A percentile compares a stretch with the other conserved stretches of the same genome.
phyloP scores from a whole-genome alignment of 2,797 vertebrate species.

The Erithacus rubecula region DNA sequence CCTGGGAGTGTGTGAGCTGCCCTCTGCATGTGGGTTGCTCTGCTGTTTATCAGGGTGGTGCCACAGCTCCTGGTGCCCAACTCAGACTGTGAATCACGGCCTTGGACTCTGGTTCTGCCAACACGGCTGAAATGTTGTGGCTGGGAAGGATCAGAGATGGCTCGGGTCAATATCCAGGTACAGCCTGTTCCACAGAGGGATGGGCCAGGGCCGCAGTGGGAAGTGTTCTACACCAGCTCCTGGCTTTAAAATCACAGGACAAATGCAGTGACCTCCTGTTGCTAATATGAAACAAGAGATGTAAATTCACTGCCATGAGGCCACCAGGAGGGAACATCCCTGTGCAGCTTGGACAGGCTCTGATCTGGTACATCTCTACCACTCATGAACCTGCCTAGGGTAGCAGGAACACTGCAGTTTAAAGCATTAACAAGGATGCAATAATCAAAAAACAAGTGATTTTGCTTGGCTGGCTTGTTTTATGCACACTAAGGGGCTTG shows the following conservation, averaged over 20 bases:
- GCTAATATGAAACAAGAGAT: neutral
- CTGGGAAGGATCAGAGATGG: neutral
- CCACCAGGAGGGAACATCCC: neutral
- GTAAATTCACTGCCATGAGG: neutral
- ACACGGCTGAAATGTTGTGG: neutral
- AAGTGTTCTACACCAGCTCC: neutral
- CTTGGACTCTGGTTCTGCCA: conserved; percentile 27
- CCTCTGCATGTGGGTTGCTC: rapidly evolving
- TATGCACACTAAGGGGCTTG: neutral
- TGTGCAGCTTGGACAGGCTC: neutral
- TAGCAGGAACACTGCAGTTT: neutral
- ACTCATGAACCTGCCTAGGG: rapidly evolving
- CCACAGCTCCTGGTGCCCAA: neutral
- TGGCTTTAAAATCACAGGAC: neutral
- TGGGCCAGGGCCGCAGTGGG: neutral
- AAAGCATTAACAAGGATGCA: neutral
- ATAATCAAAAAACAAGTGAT: neutral
- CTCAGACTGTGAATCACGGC: neutral
- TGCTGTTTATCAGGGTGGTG: neutral
- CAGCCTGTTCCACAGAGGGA: neutral
- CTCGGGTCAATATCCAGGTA: neutral
- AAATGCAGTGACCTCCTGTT: neutral
- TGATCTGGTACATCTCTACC: neutral
- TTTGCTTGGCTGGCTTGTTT: neutral
- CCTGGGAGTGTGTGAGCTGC: neutral